Evolutionary conservation across 2,888 invertebrate genomes (phyloP).

Genomic region (Dynastes hyllus): DNA sequence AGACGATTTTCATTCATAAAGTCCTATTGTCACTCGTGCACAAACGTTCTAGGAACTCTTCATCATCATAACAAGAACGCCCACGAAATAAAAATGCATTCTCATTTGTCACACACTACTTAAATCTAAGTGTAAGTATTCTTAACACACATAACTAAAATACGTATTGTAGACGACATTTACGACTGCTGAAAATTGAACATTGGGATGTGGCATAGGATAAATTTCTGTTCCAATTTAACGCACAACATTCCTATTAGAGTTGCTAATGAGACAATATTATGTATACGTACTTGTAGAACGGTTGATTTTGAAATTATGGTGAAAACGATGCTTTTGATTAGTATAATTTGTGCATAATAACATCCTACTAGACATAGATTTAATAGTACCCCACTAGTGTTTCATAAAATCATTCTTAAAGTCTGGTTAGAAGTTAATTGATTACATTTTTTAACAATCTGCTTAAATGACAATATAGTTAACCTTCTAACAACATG

Average conservation of each 20-base stretch:
- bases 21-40: conserved; percentile 11
- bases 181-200: conserved; percentile 9
- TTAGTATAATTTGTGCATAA: background rate
- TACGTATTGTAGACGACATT: background rate
- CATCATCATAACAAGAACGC: conserved; percentile 45
- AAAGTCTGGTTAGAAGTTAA: no score
- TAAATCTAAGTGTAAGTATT: conserved; percentile 39
- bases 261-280: conserved; percentile 5
- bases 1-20: conserved; percentile 24
- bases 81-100: conserved; percentile 46
- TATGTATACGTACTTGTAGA: background rate
- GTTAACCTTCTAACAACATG: no score
- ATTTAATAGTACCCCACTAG: no score
- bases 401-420: no score
- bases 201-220: conserved; percentile 10
- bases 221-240: conserved; percentile 13
- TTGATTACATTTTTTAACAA: no score
- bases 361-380: no score
- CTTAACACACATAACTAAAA: background rate
- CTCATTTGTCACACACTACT: conserved; percentile 16
- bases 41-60: conserved; percentile 40
- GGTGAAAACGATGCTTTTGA: background rate
- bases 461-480: no score
- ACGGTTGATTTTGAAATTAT: background rate
- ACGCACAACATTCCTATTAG: conserved; percentile 2